Evolutionary conservation across 2,888 invertebrate species (phyloP).

Genomic region (Pteria penguin): DNA sequence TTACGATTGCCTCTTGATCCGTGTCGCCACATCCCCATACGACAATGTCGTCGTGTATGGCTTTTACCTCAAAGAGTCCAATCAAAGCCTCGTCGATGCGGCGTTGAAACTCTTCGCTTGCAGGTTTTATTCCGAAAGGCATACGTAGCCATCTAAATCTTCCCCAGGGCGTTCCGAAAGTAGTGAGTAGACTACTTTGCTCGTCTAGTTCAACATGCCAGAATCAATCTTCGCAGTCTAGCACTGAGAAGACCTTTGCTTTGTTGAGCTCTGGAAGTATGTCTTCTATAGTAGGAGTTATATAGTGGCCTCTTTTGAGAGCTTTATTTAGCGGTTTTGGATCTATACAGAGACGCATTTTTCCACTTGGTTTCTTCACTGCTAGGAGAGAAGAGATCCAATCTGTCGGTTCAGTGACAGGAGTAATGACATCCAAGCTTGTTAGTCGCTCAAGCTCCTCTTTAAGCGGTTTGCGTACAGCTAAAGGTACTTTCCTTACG

Average conservation of each 20-base stretch:
- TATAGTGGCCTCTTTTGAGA: constrained; percentile 41
- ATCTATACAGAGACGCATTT: constrained; percentile 9
- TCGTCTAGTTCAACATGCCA: constrained; percentile 43
- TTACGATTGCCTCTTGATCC: too few species aligned
- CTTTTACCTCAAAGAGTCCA: constrained; percentile 30
- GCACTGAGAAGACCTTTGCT: constrained; percentile 17
- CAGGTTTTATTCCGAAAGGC: too few species aligned
- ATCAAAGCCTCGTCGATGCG: constrained; percentile 24
- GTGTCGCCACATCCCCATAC: constrained; percentile 38
- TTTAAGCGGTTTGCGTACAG: constrained; percentile 29
- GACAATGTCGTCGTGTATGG: constrained; percentile 43
- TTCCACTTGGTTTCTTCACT: constrained; percentile 14
- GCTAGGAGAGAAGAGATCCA: constrained; percentile 22
- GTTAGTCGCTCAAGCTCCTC: constrained; percentile 32
- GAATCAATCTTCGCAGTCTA: constrained; percentile 35
- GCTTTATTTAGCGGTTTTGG: constrained; percentile 45
- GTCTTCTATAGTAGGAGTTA: constrained; percentile 43
- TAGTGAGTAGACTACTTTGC: constrained; percentile 35
- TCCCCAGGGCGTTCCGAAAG: too few species aligned
- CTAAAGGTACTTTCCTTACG: constrained; percentile 36
- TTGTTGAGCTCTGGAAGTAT: constrained; percentile 22
- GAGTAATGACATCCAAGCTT: constrained; percentile 18
- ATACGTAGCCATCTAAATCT: too few species aligned
- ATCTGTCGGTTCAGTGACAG: constrained; percentile 22
- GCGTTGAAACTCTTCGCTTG: too few species aligned